Base-by-base conservation (phyloP, 2,888 invertebrate species). In the Meiosimyza decipiens region DNA sequence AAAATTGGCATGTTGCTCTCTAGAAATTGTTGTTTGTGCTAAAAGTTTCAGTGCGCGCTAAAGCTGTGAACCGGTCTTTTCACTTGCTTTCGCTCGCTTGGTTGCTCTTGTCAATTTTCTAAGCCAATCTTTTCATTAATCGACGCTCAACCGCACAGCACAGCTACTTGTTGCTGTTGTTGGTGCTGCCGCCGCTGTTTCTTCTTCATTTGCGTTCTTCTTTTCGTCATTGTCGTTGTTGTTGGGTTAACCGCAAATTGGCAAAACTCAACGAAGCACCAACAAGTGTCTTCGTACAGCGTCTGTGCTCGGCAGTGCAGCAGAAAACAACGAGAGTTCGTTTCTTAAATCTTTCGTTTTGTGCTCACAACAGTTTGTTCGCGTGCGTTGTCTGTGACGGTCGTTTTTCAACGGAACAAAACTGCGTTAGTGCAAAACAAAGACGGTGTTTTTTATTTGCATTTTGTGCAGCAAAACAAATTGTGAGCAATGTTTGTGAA, bases 301-400 rank as follows among this genome's bases (percentile, higher is more conserved):
- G 7, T 22, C 68, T 28, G 12, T 40, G 22, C 33, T 40, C 22
- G 57, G 13, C 47, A 22, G 40, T 15, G 47, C 47, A 55, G 50
- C 5, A 51, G n/a, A 15, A n/a, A 47, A 16, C 1, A n/a, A 49
- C 28, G n/a, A 47, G 68, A 77, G 81, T 81, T 81, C 77, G 79
- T 79, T 74, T 74, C 70, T 77, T 78, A 76, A 80, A 78, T 81
- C 80, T 80, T 80, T 80, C 76, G 80, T 79, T 79, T 74, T 7
- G 71, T 71, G 60, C 52, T 71, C 68, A 59, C 57, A 74, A 75
- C 75, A 81, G 80, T 81, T 79, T 78, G 76, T 77, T 74, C 79
- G 79, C 78, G 78, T 79, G 76, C 76, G 78, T 78, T 74, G 79
- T 74, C 79, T 75, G 76, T 73, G 77, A 73, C 76, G 80, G 81